Percentiles rank a stretch among this genome's conserved stretches.
phyloP scores from a whole-genome alignment of 2,113 vertebrate genomes.

The Rhadina sibilatrix region DNA sequence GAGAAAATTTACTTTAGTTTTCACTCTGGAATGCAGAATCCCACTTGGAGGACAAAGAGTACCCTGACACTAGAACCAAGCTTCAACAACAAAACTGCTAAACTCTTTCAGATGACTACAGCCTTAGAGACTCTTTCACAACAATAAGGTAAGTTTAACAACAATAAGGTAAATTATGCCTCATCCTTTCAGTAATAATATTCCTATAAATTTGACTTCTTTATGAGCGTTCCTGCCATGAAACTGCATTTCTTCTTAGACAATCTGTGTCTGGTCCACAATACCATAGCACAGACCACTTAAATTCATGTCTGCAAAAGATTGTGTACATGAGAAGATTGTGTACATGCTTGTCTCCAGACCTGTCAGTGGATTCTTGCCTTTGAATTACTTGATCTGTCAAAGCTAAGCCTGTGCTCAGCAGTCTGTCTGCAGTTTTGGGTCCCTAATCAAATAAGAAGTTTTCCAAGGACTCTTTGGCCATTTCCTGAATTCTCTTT shows the following conservation, averaged over 20 bases:
- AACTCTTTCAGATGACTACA: not conserved
- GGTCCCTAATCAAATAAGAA: not conserved
- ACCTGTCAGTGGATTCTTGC: not conserved
- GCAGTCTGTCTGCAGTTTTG: not conserved
- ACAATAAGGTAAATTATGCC: not conserved
- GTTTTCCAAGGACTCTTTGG: not conserved
- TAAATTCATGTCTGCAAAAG: not conserved
- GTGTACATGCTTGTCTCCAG: not conserved
- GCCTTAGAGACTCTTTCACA: not conserved
- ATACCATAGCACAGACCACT: not conserved
- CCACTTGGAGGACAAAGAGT: not conserved
- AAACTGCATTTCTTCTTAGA: not conserved
- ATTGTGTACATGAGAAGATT: too few species aligned
- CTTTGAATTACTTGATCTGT: not conserved
- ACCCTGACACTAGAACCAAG: not conserved
- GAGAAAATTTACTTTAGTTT: not conserved
- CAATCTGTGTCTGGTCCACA: not conserved
- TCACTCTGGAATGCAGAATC: not conserved
- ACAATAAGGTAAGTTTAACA: not conserved
- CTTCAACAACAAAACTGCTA: not conserved
- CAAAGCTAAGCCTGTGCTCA: not conserved
- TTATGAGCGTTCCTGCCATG: not conserved
- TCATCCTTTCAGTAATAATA: not conserved
- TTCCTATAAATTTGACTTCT: not conserved
- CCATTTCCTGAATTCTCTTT: not conserved